A percentile compares a stretch with the other conserved stretches of the same genome.
These are phyloP conservation scores for Apostichopus japonicus DNA, from an alignment of 35 echinoderm and acorn worm species.

Conservation along the genomic window DNA sequence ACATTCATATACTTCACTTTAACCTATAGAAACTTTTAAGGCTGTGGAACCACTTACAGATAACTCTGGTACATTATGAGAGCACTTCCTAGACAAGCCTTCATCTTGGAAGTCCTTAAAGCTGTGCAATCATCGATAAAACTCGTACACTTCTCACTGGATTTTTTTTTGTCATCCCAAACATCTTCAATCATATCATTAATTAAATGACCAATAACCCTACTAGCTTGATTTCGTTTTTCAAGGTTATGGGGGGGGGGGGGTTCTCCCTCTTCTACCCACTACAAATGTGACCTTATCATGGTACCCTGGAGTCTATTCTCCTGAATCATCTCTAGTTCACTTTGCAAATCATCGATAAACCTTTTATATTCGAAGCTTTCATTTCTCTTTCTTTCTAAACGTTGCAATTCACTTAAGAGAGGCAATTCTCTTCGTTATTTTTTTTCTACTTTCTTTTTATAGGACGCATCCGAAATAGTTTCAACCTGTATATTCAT, in stretches of 20 bases:
- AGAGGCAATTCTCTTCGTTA: neutral
- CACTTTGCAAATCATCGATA: constrained; percentile 1
- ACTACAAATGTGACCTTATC: constrained; percentile 18
- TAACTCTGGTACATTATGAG: too few relatives aligned
- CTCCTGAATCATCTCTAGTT: neutral
- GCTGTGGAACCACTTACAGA: too few relatives aligned
- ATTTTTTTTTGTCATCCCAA: neutral
- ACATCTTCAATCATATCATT: neutral
- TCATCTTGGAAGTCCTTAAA: neutral
- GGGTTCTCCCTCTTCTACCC: neutral
- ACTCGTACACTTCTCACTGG: neutral
- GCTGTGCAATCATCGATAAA: neutral
- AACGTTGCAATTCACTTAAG: neutral
- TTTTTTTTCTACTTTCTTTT: neutral
- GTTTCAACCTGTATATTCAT: neutral
- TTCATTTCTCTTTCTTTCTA: neutral
- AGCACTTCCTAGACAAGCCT: too few relatives aligned
- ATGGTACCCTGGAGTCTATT: neutral
- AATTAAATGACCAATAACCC: neutral
- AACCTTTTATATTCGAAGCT: neutral
- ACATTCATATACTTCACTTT: too few relatives aligned
- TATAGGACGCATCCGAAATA: neutral
- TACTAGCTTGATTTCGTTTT: neutral
- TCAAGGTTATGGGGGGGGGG: neutral
- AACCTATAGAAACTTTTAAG: too few relatives aligned